A percentile compares a stretch with the other conserved stretches of the same genome.
Evolutionary conservation across 2,888 invertebrate genomes (phyloP).

Genomic region (Clepsis dumicolana): DNA sequence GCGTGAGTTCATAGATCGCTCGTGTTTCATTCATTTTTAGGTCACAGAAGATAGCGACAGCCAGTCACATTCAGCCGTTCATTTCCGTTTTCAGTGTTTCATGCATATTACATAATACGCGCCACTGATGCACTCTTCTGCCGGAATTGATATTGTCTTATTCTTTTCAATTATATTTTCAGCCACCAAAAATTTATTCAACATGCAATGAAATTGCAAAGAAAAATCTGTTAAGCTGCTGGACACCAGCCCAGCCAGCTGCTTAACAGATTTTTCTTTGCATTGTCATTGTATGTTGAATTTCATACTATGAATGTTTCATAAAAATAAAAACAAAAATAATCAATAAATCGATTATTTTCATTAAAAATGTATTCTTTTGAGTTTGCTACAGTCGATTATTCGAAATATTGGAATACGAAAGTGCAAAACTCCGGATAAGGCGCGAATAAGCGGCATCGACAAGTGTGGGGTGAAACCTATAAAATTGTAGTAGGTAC

Average conservation of each 20-base stretch:
- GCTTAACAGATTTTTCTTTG: no score
- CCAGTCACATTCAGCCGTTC: conserved; percentile 19
- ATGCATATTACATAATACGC: conserved; percentile 1
- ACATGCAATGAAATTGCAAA: no score
- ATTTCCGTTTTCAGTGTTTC: conserved; percentile 19
- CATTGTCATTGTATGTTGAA: no score
- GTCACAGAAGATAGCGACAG: conserved; percentile 23
- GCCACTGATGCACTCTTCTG: neutral
- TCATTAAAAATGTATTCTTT: no score
- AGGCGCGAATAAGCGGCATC: neutral
- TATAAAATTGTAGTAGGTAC: neutral
- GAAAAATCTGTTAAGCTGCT: no score
- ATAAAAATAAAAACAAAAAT: no score
- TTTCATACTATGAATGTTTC: no score
- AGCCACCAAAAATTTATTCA: no score
- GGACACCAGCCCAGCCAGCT: no score
- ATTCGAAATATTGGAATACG: no score
- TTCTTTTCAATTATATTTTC: neutral
- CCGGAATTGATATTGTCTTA: conserved; percentile 21
- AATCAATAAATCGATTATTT: no score
- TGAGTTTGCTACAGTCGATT: no score
- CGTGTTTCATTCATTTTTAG: conserved; percentile 26
- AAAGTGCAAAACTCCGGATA: neutral
- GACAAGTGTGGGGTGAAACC: neutral
- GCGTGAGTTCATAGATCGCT: conserved; percentile 13